Base-by-base conservation (phyloP, 1,140 invertebrate genomes). In the Drosophila saltans region DNA sequence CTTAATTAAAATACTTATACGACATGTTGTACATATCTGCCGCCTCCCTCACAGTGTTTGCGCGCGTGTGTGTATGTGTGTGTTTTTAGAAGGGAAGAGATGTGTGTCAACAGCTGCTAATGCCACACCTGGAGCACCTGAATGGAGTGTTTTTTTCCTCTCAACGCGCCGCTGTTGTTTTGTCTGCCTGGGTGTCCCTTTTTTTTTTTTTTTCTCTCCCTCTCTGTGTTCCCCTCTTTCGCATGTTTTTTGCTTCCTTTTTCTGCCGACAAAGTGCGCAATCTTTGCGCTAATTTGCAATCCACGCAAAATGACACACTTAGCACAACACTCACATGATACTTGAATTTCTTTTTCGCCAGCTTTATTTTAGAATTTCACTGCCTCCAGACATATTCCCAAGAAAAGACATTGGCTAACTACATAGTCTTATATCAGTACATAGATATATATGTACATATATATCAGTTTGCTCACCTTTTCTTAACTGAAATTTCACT, bases 1-100 rank as follows among this genome's bases (percentile, higher is more conserved):
- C 84, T 88, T 88, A 88, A 88, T 88, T 88, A 88, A 88, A 88
- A 88, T 88, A 88, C 83, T 88, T 89, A 89, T 83, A 83, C 84
- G 83, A 88, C 83, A 88, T 88, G 83, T 80, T 77, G 80, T 88
- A 80, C 83, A 76, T 11, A 74, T 26, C 21, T 26, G 6, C 33
- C 33, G 6, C 33, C 36, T 56, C 26, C 28, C 56, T 7, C 33
- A 36, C 6, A 16, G 16, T 16, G 16, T 7, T 36, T 36, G 3
- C 6, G 6, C 33, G 6, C 59, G 10, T 11, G 30, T 43, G 57
- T 60, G 36, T 57, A 58, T 41, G 71, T 76, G 69, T 48, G 21
- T 21, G 16, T 24, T 8, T 48, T 21, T 4, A 21, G 45, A 52
- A 8, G 9, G 45, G 21, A 10, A 52, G 21, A 33, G 69, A 86